Evolutionary conservation across 2,888 invertebrate genomes (phyloP).

Genomic region (Oithona nana): DNA sequence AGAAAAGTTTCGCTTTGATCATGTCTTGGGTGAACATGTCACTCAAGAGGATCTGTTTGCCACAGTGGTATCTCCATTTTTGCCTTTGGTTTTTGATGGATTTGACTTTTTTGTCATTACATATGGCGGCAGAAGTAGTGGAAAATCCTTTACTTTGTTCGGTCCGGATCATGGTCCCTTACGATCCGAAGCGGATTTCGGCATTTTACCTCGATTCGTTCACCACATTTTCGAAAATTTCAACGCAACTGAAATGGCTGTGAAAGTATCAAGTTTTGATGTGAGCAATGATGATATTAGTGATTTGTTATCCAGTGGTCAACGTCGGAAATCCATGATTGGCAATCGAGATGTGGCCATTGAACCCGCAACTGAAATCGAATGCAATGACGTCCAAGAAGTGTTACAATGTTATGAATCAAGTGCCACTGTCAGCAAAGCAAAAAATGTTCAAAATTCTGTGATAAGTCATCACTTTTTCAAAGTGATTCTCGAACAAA

Average conservation of each 20-base stretch:
- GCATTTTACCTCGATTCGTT: background rate
- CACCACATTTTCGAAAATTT: background rate
- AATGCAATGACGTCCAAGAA: background rate
- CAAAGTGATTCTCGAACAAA: background rate
- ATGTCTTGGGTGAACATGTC: background rate
- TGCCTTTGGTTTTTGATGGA: background rate
- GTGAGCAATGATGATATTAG: background rate
- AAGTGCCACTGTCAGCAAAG: background rate
- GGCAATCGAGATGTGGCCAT: background rate
- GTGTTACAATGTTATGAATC: background rate
- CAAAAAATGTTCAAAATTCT: background rate
- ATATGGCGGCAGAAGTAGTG: background rate
- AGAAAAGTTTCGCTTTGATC: background rate
- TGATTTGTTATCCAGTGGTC: background rate
- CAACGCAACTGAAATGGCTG: background rate
- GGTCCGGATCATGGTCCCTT: background rate
- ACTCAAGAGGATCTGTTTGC: background rate
- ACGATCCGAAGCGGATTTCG: background rate
- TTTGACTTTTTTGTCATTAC: background rate
- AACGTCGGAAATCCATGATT: background rate
- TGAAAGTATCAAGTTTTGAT: background rate
- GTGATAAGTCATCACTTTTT: background rate
- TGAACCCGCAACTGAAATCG: background rate
- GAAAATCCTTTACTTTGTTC: background rate
- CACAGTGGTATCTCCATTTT: background rate